Evolutionary conservation across 1,140 invertebrate species (phyloP).

Genomic region (Drosophila navojoa): DNA sequence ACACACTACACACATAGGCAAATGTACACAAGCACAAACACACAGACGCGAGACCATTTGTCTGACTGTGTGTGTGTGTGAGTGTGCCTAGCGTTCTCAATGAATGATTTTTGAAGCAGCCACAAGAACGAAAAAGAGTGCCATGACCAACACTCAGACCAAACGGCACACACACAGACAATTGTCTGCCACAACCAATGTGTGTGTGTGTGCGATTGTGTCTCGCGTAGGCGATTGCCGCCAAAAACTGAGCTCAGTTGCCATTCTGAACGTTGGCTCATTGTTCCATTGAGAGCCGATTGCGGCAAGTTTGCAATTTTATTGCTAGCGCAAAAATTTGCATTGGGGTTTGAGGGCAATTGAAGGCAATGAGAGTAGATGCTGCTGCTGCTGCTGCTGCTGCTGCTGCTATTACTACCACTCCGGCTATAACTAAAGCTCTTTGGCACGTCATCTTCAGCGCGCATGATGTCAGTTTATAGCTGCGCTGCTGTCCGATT

Average conservation of each 20-base stretch:
- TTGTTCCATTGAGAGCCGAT: slow-evolving; percentile 68
- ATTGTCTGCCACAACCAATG: slow-evolving; percentile 14
- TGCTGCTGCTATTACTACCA: background rate
- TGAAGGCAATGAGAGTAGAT: background rate
- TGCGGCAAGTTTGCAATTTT: slow-evolving; percentile 53
- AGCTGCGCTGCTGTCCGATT: slow-evolving; percentile 16
- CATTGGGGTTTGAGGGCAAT: slow-evolving; percentile 27
- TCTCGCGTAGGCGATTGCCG: slow-evolving; percentile 71
- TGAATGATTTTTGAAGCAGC: slow-evolving; percentile 76
- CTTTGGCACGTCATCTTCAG: slow-evolving; percentile 40
- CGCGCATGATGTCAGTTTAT: slow-evolving; percentile 49
- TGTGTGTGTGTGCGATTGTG: slow-evolving; percentile 13
- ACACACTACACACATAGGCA: slow-evolving; percentile 18
- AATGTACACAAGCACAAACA: background rate
- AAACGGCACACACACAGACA: slow-evolving; percentile 19
- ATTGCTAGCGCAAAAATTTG: slow-evolving; percentile 45
- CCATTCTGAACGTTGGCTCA: slow-evolving; percentile 45
- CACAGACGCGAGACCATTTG: slow-evolving; percentile 28
- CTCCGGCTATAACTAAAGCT: background rate
- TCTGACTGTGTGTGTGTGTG: slow-evolving; percentile 24
- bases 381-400: background rate
- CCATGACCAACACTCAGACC: slow-evolving; percentile 25
- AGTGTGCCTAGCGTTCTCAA: slow-evolving; percentile 60
- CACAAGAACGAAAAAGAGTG: slow-evolving; percentile 51
- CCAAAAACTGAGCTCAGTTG: slow-evolving; percentile 58